Conservation (phyloP, 2,113 vertebrate species). For the Festucalex cinctus region DNA sequence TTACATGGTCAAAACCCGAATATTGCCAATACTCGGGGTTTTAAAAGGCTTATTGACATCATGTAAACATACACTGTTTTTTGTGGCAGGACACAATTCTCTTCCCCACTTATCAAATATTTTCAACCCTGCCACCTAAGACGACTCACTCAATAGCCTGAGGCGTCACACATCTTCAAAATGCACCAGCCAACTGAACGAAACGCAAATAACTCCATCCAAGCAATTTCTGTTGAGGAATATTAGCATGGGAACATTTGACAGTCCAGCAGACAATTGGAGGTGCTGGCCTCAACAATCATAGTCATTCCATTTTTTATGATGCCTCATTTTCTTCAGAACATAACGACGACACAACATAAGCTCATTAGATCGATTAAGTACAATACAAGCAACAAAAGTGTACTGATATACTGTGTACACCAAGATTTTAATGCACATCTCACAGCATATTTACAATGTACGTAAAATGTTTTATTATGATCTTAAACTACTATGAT, state of each 20-base stretch:
- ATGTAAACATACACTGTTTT: no score
- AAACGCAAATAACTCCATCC: not conserved
- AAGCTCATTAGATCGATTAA: not conserved
- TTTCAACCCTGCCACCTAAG: not conserved
- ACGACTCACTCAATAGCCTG: not conserved
- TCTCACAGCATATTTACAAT: not conserved
- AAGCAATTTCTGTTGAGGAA: not conserved
- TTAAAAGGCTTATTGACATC: no score
- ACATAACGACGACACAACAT: not conserved
- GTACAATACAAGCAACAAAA: not conserved
- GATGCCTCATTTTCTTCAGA: not conserved
- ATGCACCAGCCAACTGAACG: not conserved
- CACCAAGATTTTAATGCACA: not conserved
- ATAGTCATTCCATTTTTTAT: not conserved
- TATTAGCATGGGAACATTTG: not conserved
- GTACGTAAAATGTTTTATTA: slow-evolving; percentile 23
- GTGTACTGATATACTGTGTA: not conserved
- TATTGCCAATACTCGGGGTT: no score
- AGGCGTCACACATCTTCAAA: not conserved
- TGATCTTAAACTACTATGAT: slow-evolving; percentile 37
- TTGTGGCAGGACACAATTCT: no score
- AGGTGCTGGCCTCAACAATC: not conserved
- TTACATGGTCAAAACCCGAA: no score
- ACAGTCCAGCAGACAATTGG: not conserved
- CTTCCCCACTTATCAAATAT: not conserved